Evolutionary conservation across 2,888 invertebrate genomes (phyloP).

Genomic region (Dexiosoma caninum): DNA sequence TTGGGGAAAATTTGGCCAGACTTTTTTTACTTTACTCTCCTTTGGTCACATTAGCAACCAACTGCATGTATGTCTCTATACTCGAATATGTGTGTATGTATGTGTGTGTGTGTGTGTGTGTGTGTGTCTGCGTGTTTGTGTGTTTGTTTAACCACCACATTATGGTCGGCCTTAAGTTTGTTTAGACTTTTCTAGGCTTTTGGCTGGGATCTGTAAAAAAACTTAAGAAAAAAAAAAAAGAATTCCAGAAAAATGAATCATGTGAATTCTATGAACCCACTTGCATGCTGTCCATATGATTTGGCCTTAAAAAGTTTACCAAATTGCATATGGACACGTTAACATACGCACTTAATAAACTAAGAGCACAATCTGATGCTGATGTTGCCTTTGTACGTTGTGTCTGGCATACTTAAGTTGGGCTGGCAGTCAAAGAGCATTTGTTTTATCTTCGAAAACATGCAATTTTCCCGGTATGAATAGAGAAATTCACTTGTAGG

Average conservation of each 20-base stretch:
- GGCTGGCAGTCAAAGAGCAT: slow-evolving; percentile 54
- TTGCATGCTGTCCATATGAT: neutral
- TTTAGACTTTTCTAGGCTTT: slow-evolving; percentile 50
- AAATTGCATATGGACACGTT: slow-evolving; percentile 18
- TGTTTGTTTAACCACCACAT: slow-evolving; percentile 55
- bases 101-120: neutral
- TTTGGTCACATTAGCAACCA: slow-evolving; percentile 59
- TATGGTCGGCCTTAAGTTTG: slow-evolving; percentile 67
- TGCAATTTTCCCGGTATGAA: slow-evolving; percentile 44
- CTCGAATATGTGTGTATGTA: neutral
- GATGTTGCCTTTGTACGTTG: neutral
- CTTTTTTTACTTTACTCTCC: slow-evolving; percentile 23
- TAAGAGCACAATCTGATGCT: neutral
- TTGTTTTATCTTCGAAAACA: slow-evolving; percentile 51
- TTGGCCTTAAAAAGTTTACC: slow-evolving; percentile 29
- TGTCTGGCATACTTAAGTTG: neutral
- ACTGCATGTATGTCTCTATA: neutral
- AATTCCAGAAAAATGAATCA: slow-evolving; percentile 39
- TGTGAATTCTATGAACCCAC: slow-evolving; percentile 41
- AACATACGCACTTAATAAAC: neutral
- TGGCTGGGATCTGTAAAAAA: neutral
- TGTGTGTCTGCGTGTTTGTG: neutral
- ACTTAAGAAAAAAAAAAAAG: neutral
- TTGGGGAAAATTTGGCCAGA: slow-evolving; percentile 47
- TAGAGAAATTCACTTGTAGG: slow-evolving; percentile 10